These are phyloP conservation scores for Spodoptera frugiperda DNA, from an alignment of 1,140 invertebrate genomes.

Conservation along the genomic window DNA sequence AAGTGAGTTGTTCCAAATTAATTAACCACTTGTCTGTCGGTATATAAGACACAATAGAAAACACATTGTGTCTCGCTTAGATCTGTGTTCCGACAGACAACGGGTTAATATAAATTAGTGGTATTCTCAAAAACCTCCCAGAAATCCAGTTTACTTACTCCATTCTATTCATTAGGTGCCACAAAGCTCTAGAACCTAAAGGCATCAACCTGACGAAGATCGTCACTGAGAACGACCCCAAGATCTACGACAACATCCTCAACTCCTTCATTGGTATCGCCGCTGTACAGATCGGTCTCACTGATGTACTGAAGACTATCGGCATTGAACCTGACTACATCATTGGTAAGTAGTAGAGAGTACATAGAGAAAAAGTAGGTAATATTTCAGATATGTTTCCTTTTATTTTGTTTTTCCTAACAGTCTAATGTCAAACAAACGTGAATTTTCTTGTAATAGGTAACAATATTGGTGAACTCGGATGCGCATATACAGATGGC, in stretches of 20 bases:
- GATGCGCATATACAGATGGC: neutral
- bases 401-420: too few relatives aligned
- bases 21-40: too few relatives aligned
- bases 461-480: conserved; percentile 2
- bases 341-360: conserved; percentile 89
- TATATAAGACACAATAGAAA: too few relatives aligned
- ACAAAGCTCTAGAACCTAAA: conserved; percentile 90
- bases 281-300: conserved; percentile 95
- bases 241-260: conserved; percentile 93
- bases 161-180: too few relatives aligned
- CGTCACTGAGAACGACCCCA: conserved; percentile 91
- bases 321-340: conserved; percentile 93
- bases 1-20: conserved; percentile 76
- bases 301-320: conserved; percentile 91
- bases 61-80: too few relatives aligned
- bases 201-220: conserved; percentile 93
- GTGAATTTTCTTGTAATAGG: conserved; percentile 13
- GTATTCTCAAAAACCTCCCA: too few relatives aligned
- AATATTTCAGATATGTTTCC: too few relatives aligned
- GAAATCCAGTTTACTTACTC: too few relatives aligned
- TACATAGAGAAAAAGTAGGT: too few relatives aligned
- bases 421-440: too few relatives aligned
- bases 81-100: too few relatives aligned
- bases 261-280: conserved; percentile 97
- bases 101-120: too few relatives aligned